Evolutionary conservation across 1,140 invertebrate genomes (phyloP).

Genomic region (Venturia canescens): DNA sequence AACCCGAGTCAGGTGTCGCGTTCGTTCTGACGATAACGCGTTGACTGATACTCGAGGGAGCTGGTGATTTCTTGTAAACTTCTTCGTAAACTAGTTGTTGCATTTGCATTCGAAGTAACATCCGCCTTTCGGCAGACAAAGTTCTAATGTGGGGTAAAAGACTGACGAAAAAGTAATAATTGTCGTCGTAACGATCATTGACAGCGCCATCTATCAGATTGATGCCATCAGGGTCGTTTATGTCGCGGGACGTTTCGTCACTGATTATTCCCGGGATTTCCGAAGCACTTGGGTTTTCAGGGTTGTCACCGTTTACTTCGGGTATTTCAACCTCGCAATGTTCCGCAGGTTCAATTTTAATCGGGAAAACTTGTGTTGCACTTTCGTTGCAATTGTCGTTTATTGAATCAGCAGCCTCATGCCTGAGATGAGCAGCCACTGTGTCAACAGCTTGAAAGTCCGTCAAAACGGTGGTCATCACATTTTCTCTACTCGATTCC

Average conservation of each 20-base stretch:
- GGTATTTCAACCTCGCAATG: neutral
- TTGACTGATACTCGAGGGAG: neutral
- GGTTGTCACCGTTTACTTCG: neutral
- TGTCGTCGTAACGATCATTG: slow-evolving; percentile 69
- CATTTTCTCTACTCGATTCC: neutral
- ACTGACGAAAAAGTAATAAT: slow-evolving; percentile 75
- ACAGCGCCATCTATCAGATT: slow-evolving; percentile 66
- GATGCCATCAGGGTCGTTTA: slow-evolving; percentile 59
- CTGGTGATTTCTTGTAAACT: slow-evolving; percentile 69
- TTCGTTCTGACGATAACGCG: neutral
- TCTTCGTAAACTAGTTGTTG: slow-evolving; percentile 74
- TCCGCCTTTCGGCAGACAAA: slow-evolving; percentile 68
- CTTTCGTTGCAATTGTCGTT: neutral
- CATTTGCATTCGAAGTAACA: slow-evolving; percentile 74
- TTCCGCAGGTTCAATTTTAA: neutral
- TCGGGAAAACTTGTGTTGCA: neutral
- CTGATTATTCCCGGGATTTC: neutral
- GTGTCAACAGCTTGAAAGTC: slow-evolving; percentile 53
- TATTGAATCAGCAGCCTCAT: neutral
- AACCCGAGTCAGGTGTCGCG: neutral
- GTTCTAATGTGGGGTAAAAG: slow-evolving; percentile 72
- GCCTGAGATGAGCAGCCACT: neutral
- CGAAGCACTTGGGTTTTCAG: neutral
- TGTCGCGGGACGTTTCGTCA: neutral
- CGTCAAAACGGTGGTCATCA: neutral